phyloP scores from a whole-genome alignment of 1,140 invertebrate species.

The Megathymus violae region DNA sequence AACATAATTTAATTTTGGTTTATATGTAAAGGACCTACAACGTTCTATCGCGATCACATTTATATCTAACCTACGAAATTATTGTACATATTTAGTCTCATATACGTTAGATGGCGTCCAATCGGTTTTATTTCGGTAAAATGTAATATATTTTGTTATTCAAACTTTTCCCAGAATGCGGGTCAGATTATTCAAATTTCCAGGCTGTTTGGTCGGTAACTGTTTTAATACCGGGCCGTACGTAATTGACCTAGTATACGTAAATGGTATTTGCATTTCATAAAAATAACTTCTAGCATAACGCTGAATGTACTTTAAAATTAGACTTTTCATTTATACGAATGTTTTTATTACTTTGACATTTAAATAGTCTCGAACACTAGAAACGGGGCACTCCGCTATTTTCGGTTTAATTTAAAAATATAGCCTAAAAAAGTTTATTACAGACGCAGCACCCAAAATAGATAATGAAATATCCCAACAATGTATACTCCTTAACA shows the following conservation, averaged over 20 bases:
- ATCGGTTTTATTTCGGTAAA: slow-evolving; percentile 28
- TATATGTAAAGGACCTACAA: no score
- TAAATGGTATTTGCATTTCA: background rate
- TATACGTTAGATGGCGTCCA: background rate
- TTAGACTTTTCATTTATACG: background rate
- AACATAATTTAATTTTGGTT: no score
- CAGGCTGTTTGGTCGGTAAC: slow-evolving; percentile 43
- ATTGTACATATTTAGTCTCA: background rate
- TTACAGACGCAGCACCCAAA: no score
- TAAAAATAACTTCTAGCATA: background rate
- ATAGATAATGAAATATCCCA: no score
- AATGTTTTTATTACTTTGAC: background rate
- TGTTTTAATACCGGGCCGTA: slow-evolving; percentile 42
- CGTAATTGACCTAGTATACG: background rate
- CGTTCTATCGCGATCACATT: background rate
- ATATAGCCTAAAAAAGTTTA: no score
- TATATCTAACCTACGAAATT: no score
- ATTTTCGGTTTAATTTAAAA: no score
- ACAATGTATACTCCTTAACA: no score
- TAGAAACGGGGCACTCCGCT: no score
- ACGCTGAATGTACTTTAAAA: background rate
- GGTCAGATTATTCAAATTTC: slow-evolving; percentile 57
- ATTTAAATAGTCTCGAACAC: background rate
- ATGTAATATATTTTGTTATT: slow-evolving; percentile 40
- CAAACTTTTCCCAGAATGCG: slow-evolving; percentile 24